Conservation (phyloP, 2,797 vertebrate genomes). For the Aselliscus stoliczkanus region DNA sequence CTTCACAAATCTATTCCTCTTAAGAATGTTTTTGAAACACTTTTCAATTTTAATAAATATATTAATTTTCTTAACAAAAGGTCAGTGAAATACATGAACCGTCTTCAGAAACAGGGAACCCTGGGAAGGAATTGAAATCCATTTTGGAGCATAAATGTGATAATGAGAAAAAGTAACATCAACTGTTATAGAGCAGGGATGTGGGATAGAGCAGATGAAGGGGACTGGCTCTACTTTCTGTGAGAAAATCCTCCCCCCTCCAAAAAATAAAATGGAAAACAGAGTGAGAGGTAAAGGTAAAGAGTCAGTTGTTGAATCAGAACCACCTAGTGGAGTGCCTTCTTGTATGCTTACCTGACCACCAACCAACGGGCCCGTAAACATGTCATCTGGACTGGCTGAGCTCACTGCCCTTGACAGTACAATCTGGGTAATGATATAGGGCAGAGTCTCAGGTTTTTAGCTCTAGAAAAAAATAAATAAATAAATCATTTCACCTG, state of each 20-base stretch:
- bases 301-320: not conserved
- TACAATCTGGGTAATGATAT: fast-evolving
- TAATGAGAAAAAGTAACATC: not conserved
- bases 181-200: not conserved
- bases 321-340: fast-evolving
- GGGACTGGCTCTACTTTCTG: not conserved
- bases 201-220: fast-evolving
- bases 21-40: not conserved
- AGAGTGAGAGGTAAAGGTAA: not conserved
- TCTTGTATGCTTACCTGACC: fast-evolving
- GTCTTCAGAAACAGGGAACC: not conserved
- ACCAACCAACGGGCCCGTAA: too few relatives aligned
- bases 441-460: not conserved
- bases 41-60: not conserved
- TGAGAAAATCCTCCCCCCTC: not conserved
- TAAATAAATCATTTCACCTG: not conserved
- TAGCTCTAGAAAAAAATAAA: not conserved
- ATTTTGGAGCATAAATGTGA: not conserved
- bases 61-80: not conserved
- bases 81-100: not conserved
- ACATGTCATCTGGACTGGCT: fast-evolving
- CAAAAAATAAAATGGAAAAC: not conserved
- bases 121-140: not conserved
- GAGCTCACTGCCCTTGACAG: not conserved
- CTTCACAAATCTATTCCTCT: not conserved